Conservation (phyloP, 2,888 invertebrate genomes). For the Heliconius charithonia region DNA sequence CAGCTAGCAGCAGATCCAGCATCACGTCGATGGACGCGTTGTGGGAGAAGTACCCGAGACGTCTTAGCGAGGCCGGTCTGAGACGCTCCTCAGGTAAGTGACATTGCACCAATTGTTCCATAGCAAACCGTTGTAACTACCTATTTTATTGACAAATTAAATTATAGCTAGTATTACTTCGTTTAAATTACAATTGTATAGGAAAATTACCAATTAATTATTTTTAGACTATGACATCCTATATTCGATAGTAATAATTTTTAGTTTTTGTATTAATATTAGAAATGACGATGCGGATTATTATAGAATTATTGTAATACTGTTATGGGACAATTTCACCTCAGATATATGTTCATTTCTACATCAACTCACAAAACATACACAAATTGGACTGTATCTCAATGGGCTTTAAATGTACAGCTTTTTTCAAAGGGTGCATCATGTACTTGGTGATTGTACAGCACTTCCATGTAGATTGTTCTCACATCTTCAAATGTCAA, state of each 20-base stretch:
- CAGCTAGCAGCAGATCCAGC: constrained; percentile 84
- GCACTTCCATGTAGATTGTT: constrained; percentile 62
- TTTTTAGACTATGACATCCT: not conserved
- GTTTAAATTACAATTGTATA: not conserved
- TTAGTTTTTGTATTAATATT: not conserved
- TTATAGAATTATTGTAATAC: constrained; percentile 36
- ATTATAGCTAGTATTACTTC: not conserved
- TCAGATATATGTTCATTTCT: constrained; percentile 50
- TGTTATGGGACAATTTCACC: constrained; percentile 50
- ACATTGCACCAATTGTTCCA: constrained; percentile 33
- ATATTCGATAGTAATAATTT: not conserved
- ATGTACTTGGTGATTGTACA: constrained; percentile 53
- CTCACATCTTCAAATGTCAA: constrained; percentile 63
- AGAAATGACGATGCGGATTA: constrained; percentile 11
- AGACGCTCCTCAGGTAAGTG: constrained; percentile 90
- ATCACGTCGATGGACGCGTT: constrained; percentile 88
- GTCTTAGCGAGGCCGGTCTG: constrained; percentile 90
- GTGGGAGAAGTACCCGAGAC: constrained; percentile 89
- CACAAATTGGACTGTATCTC: constrained; percentile 47
- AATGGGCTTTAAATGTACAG: constrained; percentile 48
- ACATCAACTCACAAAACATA: constrained; percentile 51
- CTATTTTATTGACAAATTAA: not conserved
- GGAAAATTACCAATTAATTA: not conserved
- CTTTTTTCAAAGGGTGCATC: constrained; percentile 46
- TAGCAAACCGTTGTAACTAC: constrained; percentile 5